Conservation (phyloP, 2,888 invertebrate genomes). For the Eristalinus sepulchralis region DNA sequence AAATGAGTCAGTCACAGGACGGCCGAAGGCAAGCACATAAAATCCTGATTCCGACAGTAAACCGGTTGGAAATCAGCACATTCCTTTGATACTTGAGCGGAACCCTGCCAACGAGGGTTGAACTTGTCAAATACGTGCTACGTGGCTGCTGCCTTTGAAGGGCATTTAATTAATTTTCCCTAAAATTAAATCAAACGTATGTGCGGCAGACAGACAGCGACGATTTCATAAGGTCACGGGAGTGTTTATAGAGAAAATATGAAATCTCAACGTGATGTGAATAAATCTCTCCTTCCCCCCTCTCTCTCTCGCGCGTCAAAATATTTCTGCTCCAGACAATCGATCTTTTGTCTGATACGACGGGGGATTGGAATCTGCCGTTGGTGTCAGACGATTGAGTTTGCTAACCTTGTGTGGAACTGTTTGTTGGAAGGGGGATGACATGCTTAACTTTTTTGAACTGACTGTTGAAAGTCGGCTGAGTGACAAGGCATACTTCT, state of each 20-base stretch:
- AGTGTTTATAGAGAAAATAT: neutral
- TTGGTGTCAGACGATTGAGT: too few species aligned
- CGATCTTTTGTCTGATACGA: too few species aligned
- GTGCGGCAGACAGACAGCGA: neutral
- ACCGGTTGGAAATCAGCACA: constrained; percentile 37
- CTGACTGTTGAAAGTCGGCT: too few species aligned
- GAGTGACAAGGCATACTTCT: too few species aligned
- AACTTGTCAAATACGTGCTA: neutral
- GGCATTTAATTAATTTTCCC: neutral
- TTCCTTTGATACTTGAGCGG: constrained; percentile 37
- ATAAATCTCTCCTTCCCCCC: too few species aligned
- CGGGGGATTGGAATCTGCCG: too few species aligned
- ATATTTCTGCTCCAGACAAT: too few species aligned
- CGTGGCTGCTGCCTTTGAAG: neutral
- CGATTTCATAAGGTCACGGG: neutral
- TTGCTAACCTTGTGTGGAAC: too few species aligned
- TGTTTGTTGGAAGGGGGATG: too few species aligned
- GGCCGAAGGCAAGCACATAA: neutral
- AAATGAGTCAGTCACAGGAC: neutral
- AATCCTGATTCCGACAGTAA: constrained; percentile 46
- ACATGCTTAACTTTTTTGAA: too few species aligned
- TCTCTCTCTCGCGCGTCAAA: too few species aligned
- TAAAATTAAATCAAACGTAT: neutral
- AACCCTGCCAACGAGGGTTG: neutral
- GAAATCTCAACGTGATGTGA: too few species aligned